Evolutionary conservation across 1,140 invertebrate genomes (phyloP).

Genomic region (Dendrolimus kikuchii): DNA sequence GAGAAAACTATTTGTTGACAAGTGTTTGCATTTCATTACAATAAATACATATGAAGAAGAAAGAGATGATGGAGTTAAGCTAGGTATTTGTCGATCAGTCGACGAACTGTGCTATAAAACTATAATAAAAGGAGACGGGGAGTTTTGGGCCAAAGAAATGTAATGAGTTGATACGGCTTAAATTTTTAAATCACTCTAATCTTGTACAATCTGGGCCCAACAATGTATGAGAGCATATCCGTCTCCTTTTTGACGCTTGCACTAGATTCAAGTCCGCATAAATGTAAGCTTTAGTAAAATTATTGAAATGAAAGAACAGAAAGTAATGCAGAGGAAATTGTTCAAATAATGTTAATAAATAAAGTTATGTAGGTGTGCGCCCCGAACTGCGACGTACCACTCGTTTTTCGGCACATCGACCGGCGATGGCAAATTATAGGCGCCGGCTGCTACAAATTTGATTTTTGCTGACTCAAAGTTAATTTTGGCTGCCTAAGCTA

Average conservation of each 20-base stretch:
- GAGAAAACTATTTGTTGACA: slow-evolving; percentile 19
- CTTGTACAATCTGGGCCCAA: too few species aligned
- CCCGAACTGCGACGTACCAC: background rate
- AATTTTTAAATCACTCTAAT: too few species aligned
- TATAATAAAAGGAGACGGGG: too few species aligned
- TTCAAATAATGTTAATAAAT: slow-evolving; percentile 4
- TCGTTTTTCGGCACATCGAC: slow-evolving; percentile 9
- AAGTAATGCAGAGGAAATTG: background rate
- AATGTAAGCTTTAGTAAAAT: too few species aligned
- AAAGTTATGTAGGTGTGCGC: background rate
- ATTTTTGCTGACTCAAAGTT: slow-evolving; percentile 15
- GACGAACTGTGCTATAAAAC: too few species aligned
- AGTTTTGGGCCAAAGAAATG: too few species aligned
- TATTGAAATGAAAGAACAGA: background rate
- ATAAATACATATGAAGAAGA: background rate
- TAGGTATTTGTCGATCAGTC: too few species aligned
- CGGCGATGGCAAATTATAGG: slow-evolving; percentile 15
- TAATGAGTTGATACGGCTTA: too few species aligned
- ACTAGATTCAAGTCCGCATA: too few species aligned
- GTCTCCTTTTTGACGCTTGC: too few species aligned
- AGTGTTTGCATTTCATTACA: slow-evolving; percentile 12
- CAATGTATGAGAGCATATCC: too few species aligned
- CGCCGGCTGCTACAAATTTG: slow-evolving; percentile 20
- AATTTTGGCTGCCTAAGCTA: slow-evolving; percentile 1
- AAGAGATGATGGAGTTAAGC: too few species aligned